Evolutionary conservation across 2,888 invertebrate genomes (phyloP).

Genomic region (Strigamia transsilvanica): DNA sequence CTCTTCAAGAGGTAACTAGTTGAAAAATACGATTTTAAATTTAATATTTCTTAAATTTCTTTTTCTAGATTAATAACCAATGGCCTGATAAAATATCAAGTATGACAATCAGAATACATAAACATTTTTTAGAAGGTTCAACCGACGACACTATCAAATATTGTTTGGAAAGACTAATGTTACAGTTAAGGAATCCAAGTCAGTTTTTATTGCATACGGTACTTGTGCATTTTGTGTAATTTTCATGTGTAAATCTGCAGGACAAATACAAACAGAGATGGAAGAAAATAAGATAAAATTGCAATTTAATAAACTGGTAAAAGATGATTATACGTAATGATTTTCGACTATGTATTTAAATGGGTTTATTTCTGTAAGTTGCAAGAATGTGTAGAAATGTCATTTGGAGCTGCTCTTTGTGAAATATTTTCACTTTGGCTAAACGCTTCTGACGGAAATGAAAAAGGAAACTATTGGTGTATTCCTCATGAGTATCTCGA

Average conservation of each 20-base stretch:
- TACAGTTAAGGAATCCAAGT: background rate
- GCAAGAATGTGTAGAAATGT: constrained; percentile 26
- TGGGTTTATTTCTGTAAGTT: background rate
- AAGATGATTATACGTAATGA: background rate
- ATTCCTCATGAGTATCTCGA: background rate
- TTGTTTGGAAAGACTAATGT: constrained; percentile 9
- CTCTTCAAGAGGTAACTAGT: background rate
- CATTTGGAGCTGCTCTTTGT: constrained; percentile 20
- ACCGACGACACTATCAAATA: background rate
- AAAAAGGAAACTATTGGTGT: background rate
- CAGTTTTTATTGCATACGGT: background rate
- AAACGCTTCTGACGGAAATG: background rate
- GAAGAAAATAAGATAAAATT: background rate
- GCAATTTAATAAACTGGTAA: background rate
- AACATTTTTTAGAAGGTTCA: constrained; percentile 41
- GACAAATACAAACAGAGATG: background rate
- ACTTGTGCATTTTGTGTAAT: background rate
- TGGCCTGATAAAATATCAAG: background rate
- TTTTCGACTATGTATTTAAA: background rate
- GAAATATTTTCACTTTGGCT: background rate
- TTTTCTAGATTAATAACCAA: constrained; percentile 13
- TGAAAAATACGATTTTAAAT: background rate
- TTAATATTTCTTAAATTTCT: background rate
- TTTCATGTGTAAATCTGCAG: background rate
- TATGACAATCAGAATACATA: background rate